phyloP scores from a whole-genome alignment of 1,140 invertebrate species.

The Octopus sinensis region DNA sequence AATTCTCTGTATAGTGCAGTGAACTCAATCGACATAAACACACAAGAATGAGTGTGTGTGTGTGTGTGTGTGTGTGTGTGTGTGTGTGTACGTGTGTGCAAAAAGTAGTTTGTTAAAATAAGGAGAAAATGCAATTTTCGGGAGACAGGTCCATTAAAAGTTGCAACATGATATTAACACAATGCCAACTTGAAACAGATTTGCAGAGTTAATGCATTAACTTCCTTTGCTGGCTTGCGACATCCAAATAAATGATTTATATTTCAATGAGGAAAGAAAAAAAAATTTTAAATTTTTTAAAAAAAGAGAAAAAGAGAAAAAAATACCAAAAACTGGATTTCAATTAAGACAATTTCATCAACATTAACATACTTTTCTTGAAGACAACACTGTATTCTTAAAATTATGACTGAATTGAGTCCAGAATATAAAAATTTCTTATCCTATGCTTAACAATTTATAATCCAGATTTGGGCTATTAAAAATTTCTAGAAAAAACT shows the following conservation, averaged over 20 bases:
- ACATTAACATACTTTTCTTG: too few species aligned
- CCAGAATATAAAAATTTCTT: too few species aligned
- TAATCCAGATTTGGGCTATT: too few species aligned
- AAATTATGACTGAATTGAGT: too few species aligned
- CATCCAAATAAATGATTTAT: not conserved
- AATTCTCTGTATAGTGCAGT: too few species aligned
- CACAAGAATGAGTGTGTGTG: too few species aligned
- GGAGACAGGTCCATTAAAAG: conserved; percentile 1
- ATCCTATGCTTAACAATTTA: too few species aligned
- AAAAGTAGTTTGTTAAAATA: not conserved
- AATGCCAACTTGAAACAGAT: not conserved
- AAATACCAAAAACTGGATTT: not conserved
- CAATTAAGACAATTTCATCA: not conserved
- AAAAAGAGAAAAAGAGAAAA: not conserved
- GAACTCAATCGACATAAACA: too few species aligned
- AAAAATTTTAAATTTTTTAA: not conserved
- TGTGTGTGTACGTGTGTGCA: too few species aligned
- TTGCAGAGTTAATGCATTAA: not conserved
- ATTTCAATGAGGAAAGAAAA: not conserved
- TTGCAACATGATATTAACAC: not conserved
- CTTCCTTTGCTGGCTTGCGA: not conserved
- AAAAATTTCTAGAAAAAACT: too few species aligned
- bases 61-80: too few species aligned
- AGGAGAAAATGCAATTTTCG: not conserved
- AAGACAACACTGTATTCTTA: too few species aligned